Evolutionary conservation across 1,140 invertebrate genomes (phyloP).

Genomic region (Chrysoperla carnea): DNA sequence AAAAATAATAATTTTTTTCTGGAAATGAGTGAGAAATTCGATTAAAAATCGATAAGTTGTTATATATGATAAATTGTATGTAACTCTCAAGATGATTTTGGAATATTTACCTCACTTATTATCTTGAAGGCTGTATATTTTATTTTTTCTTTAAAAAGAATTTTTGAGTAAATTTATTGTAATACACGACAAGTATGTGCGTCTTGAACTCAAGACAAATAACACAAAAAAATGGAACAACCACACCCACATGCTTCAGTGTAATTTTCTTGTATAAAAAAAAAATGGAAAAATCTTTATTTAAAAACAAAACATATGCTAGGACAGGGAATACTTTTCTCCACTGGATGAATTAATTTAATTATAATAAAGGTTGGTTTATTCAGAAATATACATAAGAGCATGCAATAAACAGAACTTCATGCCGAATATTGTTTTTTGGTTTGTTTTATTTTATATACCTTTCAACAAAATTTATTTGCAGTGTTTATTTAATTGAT

Average conservation of each 20-base stretch:
- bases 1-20: slow-evolving; percentile 1
- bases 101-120: slow-evolving; percentile 1
- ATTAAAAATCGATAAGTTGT: slow-evolving; percentile 2
- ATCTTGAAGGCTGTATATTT: slow-evolving; percentile 3
- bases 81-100: slow-evolving; percentile 3
- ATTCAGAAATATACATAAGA: slow-evolving; percentile 8
- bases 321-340: slow-evolving; percentile 7
- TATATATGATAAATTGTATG: slow-evolving; percentile 4
- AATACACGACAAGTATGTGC: slow-evolving; percentile 5
- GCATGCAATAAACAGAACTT: too few relatives aligned
- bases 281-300: neutral
- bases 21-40: slow-evolving; percentile 4
- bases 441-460: too few relatives aligned
- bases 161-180: slow-evolving; percentile 7
- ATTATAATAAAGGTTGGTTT: slow-evolving; percentile 8
- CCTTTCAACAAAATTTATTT: too few relatives aligned
- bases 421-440: too few relatives aligned
- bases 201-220: too few relatives aligned
- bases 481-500: too few relatives aligned
- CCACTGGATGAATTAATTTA: slow-evolving; percentile 6
- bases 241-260: slow-evolving; percentile 1
- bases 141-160: neutral
- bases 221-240: too few relatives aligned
- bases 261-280: slow-evolving; percentile 5
- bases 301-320: neutral